A percentile compares a stretch with the other conserved stretches of the same genome.
phyloP scores from a whole-genome alignment of 2,888 invertebrate species.

The Papilio protenor region DNA sequence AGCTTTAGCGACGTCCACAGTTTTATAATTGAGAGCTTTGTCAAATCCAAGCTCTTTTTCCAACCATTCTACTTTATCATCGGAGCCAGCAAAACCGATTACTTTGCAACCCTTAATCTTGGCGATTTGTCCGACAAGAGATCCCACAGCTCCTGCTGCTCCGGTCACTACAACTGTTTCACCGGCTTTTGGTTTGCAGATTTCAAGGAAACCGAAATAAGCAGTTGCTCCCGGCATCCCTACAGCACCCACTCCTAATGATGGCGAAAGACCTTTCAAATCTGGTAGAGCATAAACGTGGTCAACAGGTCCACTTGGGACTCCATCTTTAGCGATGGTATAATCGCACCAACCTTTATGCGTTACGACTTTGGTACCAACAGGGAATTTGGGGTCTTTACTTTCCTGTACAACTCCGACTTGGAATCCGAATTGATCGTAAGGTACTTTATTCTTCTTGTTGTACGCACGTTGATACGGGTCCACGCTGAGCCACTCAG shows the following conservation, averaged over 20 bases:
- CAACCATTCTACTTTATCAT: conserved; percentile 87
- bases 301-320: neutral
- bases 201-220: conserved; percentile 87
- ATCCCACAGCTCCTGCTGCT: conserved; percentile 89
- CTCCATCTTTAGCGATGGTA: conserved; percentile 51
- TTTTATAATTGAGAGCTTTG: conserved; percentile 88
- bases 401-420: conserved; percentile 82
- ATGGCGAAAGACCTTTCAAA: conserved; percentile 70
- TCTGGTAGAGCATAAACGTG: conserved; percentile 66
- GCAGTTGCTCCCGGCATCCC: conserved; percentile 89
- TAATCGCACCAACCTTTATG: conserved; percentile 85
- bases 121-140: conserved; percentile 87
- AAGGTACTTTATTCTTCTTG: conserved; percentile 43
- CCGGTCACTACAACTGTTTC: conserved; percentile 86
- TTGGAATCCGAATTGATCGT: conserved; percentile 54
- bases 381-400: conserved; percentile 84
- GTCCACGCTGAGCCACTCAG: conserved; percentile 60
- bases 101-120: conserved; percentile 85
- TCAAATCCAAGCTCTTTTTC: conserved; percentile 86
- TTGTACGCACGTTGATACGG: conserved; percentile 55
- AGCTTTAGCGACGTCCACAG: conserved; percentile 74
- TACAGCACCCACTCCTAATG: conserved; percentile 84
- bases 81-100: conserved; percentile 87
- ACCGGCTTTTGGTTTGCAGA: conserved; percentile 86
- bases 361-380: conserved; percentile 81